Percentiles rank a stretch among this genome's conserved stretches.
Conservation (phyloP, 2,888 invertebrate genomes). For the Arctia plantaginis region DNA sequence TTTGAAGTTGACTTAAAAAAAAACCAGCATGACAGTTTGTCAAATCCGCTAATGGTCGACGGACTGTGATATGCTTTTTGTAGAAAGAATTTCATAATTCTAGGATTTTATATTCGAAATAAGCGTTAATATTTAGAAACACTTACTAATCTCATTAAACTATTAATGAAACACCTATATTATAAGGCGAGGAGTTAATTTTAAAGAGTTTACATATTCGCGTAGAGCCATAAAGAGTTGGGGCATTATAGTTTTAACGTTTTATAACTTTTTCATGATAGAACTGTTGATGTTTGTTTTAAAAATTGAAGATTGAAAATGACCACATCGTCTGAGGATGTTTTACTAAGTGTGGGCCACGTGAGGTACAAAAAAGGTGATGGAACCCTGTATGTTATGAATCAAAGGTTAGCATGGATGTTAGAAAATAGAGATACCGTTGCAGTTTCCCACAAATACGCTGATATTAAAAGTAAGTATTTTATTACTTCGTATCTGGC, state of each 20-base stretch:
- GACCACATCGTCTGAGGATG: constrained; percentile 97
- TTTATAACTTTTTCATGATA: constrained; percentile 53
- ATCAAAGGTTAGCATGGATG: constrained; percentile 98
- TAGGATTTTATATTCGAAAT: constrained; percentile 60
- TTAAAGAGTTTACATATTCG: constrained; percentile 36
- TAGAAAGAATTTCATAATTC: constrained; percentile 66
- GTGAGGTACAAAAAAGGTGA: constrained; percentile 98
- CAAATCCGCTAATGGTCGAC: constrained; percentile 77
- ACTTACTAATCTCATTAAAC: constrained; percentile 31
- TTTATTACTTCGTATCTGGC: background rate
- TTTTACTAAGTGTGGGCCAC: constrained; percentile 95
- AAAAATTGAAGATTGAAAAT: constrained; percentile 73
- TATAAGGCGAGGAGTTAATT: constrained; percentile 28
- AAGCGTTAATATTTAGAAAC: constrained; percentile 40
- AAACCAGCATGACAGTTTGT: constrained; percentile 63
- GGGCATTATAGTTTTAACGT: constrained; percentile 49
- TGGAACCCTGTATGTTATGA: constrained; percentile 98
- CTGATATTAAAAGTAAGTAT: constrained; percentile 96
- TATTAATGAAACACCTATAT: constrained; percentile 21
- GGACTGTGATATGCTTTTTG: constrained; percentile 73
- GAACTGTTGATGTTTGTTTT: constrained; percentile 39
- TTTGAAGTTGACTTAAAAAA: constrained; percentile 30
- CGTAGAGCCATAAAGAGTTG: constrained; percentile 46
- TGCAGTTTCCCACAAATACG: constrained; percentile 96
- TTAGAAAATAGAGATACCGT: constrained; percentile 96